Percentiles rank a stretch among this genome's conserved stretches.
phyloP scores from a whole-genome alignment of 2,113 vertebrate genomes.

The Lagopus leucura region DNA sequence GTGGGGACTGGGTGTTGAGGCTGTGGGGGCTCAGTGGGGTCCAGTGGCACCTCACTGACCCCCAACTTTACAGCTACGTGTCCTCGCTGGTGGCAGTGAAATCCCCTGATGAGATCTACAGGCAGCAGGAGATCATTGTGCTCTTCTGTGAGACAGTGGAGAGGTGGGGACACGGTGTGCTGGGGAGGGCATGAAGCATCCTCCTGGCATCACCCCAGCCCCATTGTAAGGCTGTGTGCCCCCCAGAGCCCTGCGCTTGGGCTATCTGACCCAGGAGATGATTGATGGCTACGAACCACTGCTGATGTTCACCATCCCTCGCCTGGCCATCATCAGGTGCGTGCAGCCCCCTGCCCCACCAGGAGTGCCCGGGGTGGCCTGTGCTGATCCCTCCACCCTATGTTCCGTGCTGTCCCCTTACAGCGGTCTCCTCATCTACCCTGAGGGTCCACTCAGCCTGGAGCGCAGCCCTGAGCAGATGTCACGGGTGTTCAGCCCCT shows the following conservation, averaged over 20 bases:
- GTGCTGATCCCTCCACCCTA: neutral
- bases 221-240: neutral
- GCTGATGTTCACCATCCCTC: constrained; percentile 83
- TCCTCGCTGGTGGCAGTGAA: constrained; percentile 75
- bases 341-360: neutral
- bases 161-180: constrained; percentile 41
- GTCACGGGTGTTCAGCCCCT: constrained; percentile 79
- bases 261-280: constrained; percentile 81
- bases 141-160: constrained; percentile 80
- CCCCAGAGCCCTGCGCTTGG: constrained; percentile 74
- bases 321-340: constrained; percentile 80
- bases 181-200: accelerated
- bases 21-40: too few relatives aligned
- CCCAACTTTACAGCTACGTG: constrained; percentile 65
- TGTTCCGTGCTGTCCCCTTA: neutral
- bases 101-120: constrained; percentile 76
- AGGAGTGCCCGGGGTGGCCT: accelerated
- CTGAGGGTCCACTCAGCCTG: constrained; percentile 77
- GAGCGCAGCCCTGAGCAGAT: constrained; percentile 73
- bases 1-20: constrained; percentile 8
- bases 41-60: neutral
- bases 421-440: constrained; percentile 81
- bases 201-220: neutral
- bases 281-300: constrained; percentile 79
- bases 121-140: constrained; percentile 79